Evolutionary conservation across 2,797 vertebrate genomes (phyloP).

Genomic region (Pagetopsis macropterus): DNA sequence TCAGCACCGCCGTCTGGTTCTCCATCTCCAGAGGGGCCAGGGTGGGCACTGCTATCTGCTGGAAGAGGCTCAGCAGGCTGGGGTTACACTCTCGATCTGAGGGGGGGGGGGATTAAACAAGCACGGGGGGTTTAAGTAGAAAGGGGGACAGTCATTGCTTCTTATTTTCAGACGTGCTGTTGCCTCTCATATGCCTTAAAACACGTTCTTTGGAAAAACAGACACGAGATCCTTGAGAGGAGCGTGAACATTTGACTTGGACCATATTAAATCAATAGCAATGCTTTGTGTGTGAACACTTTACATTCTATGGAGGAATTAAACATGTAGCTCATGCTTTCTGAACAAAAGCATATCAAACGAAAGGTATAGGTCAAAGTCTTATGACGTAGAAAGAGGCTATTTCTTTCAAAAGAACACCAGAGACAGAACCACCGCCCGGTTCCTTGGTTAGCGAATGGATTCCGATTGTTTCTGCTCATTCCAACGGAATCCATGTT

Average conservation of each 20-base stretch:
- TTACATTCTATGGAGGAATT: not conserved
- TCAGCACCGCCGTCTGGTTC: constrained; percentile 81
- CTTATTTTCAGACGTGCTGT: not conserved
- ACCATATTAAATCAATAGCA: constrained; percentile 6
- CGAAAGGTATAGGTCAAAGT: not conserved
- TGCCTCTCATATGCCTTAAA: not conserved
- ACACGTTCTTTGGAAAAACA: not conserved
- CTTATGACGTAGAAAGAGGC: not conserved
- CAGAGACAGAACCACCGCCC: too few species aligned
- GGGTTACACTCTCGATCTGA: constrained; percentile 92
- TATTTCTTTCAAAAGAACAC: too few species aligned
- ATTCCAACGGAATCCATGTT: not conserved
- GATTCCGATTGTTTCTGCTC: not conserved
- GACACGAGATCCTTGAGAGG: constrained; percentile 4
- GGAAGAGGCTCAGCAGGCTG: constrained; percentile 88
- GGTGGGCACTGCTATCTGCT: constrained; percentile 82
- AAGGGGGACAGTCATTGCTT: not conserved
- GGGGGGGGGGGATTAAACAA: not conserved
- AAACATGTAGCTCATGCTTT: not conserved
- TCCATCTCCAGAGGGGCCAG: constrained; percentile 63
- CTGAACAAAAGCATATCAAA: constrained; percentile 10
- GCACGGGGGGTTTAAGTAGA: not conserved
- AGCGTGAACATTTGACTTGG: constrained; percentile 2
- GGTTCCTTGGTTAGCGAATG: not conserved
- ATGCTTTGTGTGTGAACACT: not conserved